These are phyloP conservation scores for Halocaridina rubra DNA, from an alignment of 2,888 invertebrate species.

Conservation along the genomic window DNA sequence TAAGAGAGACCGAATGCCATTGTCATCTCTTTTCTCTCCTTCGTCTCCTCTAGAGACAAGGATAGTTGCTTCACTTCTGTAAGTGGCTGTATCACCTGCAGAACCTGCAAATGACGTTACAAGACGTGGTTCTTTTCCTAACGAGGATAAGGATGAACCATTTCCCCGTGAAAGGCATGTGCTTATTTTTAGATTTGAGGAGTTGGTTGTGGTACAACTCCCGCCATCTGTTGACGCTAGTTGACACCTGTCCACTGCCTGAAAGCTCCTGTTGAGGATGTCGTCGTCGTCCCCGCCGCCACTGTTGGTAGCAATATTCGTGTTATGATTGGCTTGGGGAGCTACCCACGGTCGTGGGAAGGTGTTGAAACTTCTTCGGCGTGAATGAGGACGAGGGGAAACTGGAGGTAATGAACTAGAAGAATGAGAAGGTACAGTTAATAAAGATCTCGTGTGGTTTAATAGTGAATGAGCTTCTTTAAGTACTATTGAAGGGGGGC, in stretches of 20 bases:
- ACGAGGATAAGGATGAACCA: not conserved
- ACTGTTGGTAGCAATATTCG: not conserved
- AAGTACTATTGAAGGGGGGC: constrained; percentile 25
- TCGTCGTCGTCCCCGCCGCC: not conserved
- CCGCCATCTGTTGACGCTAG: constrained; percentile 48
- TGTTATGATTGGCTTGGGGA: not conserved
- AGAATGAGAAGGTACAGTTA: constrained; percentile 22
- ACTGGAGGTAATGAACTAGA: constrained; percentile 2
- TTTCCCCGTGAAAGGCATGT: constrained; percentile 23
- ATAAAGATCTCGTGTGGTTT: constrained; percentile 35
- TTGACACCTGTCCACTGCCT: constrained; percentile 5
- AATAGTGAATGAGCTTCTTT: constrained; percentile 42
- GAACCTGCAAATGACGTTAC: constrained; percentile 7
- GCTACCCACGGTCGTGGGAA: constrained; percentile 50
- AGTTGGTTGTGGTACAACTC: constrained; percentile 10
- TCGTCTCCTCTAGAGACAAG: constrained; percentile 20
- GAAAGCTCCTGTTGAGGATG: constrained; percentile 19
- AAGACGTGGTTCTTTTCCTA: constrained; percentile 21
- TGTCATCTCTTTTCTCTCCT: not conserved
- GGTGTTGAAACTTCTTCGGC: constrained; percentile 48
- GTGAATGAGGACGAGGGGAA: constrained; percentile 22
- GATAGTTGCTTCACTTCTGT: constrained; percentile 49
- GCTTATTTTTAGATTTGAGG: constrained; percentile 43
- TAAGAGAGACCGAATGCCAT: constrained; percentile 3
- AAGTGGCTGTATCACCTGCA: constrained; percentile 25